Percentiles rank a stretch among this genome's conserved stretches.
Evolutionary conservation across 2,888 invertebrate genomes (phyloP).

Genomic region (Silvanus unidentatus): DNA sequence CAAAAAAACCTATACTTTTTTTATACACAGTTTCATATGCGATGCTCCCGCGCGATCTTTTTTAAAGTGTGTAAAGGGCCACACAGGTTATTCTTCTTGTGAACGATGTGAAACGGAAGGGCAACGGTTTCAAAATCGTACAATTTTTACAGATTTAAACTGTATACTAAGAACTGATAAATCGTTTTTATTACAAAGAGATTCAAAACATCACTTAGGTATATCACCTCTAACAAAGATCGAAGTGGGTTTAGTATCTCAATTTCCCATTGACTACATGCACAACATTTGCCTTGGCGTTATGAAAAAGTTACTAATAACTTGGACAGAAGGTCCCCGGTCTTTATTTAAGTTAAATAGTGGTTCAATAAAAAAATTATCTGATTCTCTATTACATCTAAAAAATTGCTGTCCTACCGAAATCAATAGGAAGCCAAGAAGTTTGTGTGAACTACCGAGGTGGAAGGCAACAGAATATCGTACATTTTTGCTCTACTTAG

Average conservation of each 20-base stretch:
- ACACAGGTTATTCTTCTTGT: conserved; percentile 19
- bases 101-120: conserved; percentile 18
- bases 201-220: conserved; percentile 16
- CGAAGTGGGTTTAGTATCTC: conserved; percentile 9
- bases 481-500: conserved; percentile 19
- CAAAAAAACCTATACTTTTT: conserved; percentile 10
- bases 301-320: conserved; percentile 13
- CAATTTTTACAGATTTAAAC: conserved; percentile 5
- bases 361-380: conserved; percentile 9
- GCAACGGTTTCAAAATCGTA: conserved; percentile 8
- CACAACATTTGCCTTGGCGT: conserved; percentile 13
- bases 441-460: conserved; percentile 14
- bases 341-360: conserved; percentile 4
- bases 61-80: conserved; percentile 18
- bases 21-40: conserved; percentile 18
- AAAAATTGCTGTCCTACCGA: conserved; percentile 17
- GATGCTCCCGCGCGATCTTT: conserved; percentile 21
- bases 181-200: conserved; percentile 11
- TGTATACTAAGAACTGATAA: conserved; percentile 9
- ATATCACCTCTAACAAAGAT: conserved; percentile 12
- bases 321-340: not conserved
- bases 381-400: conserved; percentile 12
- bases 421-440: conserved; percentile 21
- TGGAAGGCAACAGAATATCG: conserved; percentile 25
- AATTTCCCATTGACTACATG: conserved; percentile 17